Evolutionary conservation across 2,113 vertebrate genomes (phyloP), one percentile per base, ranked within the genome.

Genomic region (Ranitomeya imitator): DNA sequence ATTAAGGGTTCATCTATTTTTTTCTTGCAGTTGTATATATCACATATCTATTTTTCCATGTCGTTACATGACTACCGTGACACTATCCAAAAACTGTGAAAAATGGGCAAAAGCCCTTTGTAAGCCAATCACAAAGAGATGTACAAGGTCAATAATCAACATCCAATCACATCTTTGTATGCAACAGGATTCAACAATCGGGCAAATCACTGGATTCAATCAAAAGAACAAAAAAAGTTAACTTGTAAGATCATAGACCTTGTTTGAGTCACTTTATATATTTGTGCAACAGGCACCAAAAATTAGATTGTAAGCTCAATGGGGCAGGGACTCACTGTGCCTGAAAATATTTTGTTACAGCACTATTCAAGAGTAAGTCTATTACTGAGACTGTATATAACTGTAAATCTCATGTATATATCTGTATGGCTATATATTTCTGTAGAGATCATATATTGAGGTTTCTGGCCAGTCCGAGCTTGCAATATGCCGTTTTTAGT

Each of bases 221-320:
- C n/a, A 18, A 15, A 51, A 45, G 16, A 37, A 10, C 15, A 31
- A n/a, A 45, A 54, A 18, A 26, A 85, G 73, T 18, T 0, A 0
- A 37, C n/a, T n/a, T 37, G 77, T 55, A 1, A 19, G 59, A 84
- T 89, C 37, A 37, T 57, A 79, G 71, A 61, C 21, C 31, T 79
- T 79, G 9, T n/a, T 65, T 60, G 9, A 79, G 74, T 79, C 59
- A 79, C 45, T 86, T 86, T 86, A 86, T 86, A 65, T 65, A 51
- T 54, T 11, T 79, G 85, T 86, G 74, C 74, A 79, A 67, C 85
- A 67, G 74, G 85, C 85, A 86, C 74, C 74, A 79, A 79, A 86
- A 51, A 86, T 79, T 83, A 83, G 86, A 83, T 73, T 83, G 86
- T 88, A 88, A 88, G 78, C 79, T 76, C 86, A 76, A 19, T 74